These are phyloP conservation scores for Tautogolabrus adspersus DNA, from an alignment of 2,113 vertebrate species.

Conservation along the genomic window DNA sequence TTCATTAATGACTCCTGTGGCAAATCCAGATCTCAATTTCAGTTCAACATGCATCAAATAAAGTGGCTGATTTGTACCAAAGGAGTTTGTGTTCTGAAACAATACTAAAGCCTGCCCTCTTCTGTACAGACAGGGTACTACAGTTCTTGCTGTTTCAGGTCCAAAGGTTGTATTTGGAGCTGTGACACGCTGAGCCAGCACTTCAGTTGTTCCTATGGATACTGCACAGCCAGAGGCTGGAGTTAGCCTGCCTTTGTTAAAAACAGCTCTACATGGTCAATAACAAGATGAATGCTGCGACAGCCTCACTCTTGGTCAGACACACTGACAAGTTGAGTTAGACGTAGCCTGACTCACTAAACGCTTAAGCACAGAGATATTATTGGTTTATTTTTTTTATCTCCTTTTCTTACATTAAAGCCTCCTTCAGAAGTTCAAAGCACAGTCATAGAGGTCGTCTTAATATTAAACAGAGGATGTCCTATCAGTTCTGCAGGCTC, in stretches of 20 bases:
- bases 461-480: conserved; percentile 2
- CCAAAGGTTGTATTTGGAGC: conserved; percentile 21
- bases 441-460: not conserved
- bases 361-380: not conserved
- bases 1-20: no score
- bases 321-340: conserved; percentile 8
- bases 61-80: not conserved
- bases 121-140: conserved; percentile 49
- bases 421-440: not conserved
- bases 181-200: conserved; percentile 58
- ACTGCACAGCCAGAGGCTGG: conserved; percentile 43
- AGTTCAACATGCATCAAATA: no score
- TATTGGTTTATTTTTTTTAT: not conserved
- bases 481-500: not conserved
- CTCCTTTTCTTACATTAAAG: not conserved
- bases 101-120: conserved; percentile 54
- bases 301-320: conserved; percentile 45
- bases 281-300: conserved; percentile 57
- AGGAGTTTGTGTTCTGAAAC: not conserved
- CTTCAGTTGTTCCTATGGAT: conserved; percentile 53
- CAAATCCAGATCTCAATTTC: no score
- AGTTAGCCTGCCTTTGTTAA: conserved; percentile 59
- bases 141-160: not conserved
- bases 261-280: conserved; percentile 24
- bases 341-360: conserved; percentile 10